Conservation (phyloP, 2,797 vertebrate genomes). For the Atherinosoma microstoma region DNA sequence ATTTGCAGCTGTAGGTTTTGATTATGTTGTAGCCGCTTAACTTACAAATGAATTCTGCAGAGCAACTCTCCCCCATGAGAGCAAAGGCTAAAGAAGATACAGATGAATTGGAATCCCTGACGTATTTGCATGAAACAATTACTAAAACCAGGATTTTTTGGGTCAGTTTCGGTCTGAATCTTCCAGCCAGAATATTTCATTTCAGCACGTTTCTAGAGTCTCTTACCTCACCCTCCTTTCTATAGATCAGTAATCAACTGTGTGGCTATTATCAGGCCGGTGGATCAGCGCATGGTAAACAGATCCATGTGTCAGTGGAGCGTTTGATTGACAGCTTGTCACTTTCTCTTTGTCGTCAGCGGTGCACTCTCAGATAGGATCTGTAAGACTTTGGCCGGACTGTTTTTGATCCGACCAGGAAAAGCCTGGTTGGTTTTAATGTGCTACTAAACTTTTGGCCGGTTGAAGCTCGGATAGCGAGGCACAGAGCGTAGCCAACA, state of each 20-base stretch:
- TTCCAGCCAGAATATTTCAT: constrained; percentile 41
- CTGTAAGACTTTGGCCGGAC: constrained; percentile 58
- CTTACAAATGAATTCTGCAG: constrained; percentile 48
- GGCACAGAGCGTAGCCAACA: constrained; percentile 39
- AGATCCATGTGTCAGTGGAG: constrained; percentile 79
- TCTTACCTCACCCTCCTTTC: constrained; percentile 64
- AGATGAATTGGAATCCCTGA: constrained; percentile 7
- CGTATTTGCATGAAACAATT: constrained; percentile 28
- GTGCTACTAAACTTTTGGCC: constrained; percentile 54
- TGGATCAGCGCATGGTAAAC: constrained; percentile 77
- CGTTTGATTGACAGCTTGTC: constrained; percentile 84
- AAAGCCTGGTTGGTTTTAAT: constrained; percentile 57
- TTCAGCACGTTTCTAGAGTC: constrained; percentile 41
- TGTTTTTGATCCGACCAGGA: constrained; percentile 75
- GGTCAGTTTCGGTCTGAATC: constrained; percentile 18
- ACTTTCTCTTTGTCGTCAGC: constrained; percentile 76
- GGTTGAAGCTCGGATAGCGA: constrained; percentile 48
- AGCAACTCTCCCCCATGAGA: constrained; percentile 6
- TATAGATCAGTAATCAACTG: constrained; percentile 68
- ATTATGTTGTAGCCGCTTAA: constrained; percentile 53
- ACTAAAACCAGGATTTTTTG: constrained; percentile 18
- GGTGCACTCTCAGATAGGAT: constrained; percentile 76
- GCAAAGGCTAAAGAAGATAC: neutral
- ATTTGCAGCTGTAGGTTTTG: constrained; percentile 55
- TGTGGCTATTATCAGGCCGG: constrained; percentile 68